These are phyloP conservation scores for Heliconius cydno DNA, from an alignment of 2,888 invertebrate species.

Conservation along the genomic window DNA sequence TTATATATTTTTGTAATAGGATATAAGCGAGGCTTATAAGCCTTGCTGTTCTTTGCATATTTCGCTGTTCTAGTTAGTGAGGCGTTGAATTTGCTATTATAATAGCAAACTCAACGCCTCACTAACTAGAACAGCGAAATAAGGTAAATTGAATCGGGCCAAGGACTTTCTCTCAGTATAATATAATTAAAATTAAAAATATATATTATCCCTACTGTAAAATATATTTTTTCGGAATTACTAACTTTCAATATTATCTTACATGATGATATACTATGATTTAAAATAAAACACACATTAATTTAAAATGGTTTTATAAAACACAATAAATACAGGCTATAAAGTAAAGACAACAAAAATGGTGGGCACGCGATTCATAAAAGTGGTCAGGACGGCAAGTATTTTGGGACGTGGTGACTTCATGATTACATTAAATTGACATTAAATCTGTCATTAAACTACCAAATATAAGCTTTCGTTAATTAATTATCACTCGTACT, in stretches of 20 bases:
- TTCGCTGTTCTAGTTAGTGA: too few species aligned
- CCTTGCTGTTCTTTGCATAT: too few species aligned
- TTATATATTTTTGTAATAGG: too few species aligned
- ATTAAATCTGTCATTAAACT: not conserved
- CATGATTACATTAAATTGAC: conserved; percentile 24
- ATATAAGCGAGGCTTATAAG: too few species aligned
- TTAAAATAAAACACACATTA: conserved; percentile 45
- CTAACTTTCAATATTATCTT: not conserved
- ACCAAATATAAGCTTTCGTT: not conserved
- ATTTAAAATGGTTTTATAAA: conserved; percentile 74
- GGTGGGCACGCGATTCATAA: conserved; percentile 68
- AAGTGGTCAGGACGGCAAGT: conserved; percentile 72
- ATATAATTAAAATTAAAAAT: not conserved
- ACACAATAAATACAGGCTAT: conserved; percentile 80
- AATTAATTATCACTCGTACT: not conserved
- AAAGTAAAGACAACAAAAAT: conserved; percentile 75
- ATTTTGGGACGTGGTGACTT: conserved; percentile 56
- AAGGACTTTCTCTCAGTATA: not conserved
- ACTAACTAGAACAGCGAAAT: too few species aligned
- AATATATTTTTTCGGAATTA: not conserved
- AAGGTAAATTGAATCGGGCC: too few species aligned
- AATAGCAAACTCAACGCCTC: too few species aligned
- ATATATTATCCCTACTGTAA: not conserved
- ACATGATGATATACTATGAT: not conserved
- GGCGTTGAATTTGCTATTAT: too few species aligned